Conservation (phyloP, 2,797 vertebrate species). For the Rhynchotus rufescens region DNA sequence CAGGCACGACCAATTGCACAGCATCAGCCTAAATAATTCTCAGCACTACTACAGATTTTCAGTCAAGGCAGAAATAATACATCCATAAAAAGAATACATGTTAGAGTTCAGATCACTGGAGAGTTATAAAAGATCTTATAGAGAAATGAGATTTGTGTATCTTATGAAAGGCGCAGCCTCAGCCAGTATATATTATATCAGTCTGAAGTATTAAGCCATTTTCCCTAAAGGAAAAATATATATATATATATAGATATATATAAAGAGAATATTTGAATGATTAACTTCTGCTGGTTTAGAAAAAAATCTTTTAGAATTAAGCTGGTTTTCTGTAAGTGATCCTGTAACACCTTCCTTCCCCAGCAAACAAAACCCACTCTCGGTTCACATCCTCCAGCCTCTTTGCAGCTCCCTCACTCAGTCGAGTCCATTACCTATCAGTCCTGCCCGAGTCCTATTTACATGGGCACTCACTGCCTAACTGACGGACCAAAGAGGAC, state of each 20-base stretch:
- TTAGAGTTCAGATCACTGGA: not conserved
- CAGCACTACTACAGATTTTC: not conserved
- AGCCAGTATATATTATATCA: rapidly evolving
- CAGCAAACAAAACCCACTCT: not conserved
- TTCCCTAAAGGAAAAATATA: not conserved
- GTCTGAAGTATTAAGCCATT: not conserved
- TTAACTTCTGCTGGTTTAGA: not conserved
- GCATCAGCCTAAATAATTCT: not conserved
- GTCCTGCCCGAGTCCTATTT: not conserved
- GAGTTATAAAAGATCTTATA: not conserved
- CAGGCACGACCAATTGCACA: not conserved
- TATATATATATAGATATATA: not conserved
- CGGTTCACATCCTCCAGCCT: not conserved
- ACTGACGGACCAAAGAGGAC: not conserved
- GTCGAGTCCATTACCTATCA: not conserved
- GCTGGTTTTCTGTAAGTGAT: not conserved
- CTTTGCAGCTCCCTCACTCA: not conserved
- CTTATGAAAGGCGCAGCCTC: not conserved
- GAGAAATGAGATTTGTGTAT: not conserved
- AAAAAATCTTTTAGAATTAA: not conserved
- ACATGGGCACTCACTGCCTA: not conserved
- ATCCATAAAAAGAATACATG: not conserved
- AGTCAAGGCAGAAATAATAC: not conserved
- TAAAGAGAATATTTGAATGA: not conserved
- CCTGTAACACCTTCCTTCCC: not conserved